Base-by-base conservation (phyloP, 2,888 invertebrate genomes). In the Parnassius orleans region DNA sequence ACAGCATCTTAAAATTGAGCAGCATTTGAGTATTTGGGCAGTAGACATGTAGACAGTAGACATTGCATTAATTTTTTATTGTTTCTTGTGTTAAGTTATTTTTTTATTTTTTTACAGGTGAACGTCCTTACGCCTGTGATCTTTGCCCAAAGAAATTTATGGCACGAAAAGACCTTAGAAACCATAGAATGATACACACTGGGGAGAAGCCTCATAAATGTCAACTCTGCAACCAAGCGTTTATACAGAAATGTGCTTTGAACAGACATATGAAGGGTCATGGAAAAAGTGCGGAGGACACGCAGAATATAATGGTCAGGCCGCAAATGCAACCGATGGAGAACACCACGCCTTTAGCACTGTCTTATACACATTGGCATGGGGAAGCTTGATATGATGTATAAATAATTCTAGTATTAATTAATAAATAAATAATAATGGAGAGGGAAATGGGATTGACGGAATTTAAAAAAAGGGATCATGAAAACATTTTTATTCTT, bases 201-300 rank as follows among this genome's bases (percentile, higher is more conserved):
- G 96, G 96, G 0, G 97, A 97, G 77, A 98, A 97, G 78, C 97
- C 97, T 1, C 98, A 96, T 93, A 97, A 97, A 80, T 98, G 98
- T 81, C 92, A 92, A 61, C 94, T 98, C 54, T 98, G 98, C 84
- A 95, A 95, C 77, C 98, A 97, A 83, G 97, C 97, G 0, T 98
- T 98, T 85, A 98, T 98, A 82, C 96, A 97, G 86, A 94, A 97
- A 71, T 98, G 98, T 88, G 98, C 98, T 72, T 92, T 98, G 12
- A 98, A 98, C 43, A 95, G 98, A 73, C 98, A 98, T 84, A 97
- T 98, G 97, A 97, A 97, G 84, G 80, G 77, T 0, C 79, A 79
- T 52, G 72, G 78, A 50, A 78, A 81, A 67, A 70, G 73, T 15
- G 74, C 67, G 3, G 70, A 64, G n/a, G 69, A 68, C 14, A 47